Evolutionary conservation across 92 coral and sea anemone genomes (phyloP), one percentile per base, ranked within the genome.

Genomic region (Phymanthus crucifer): DNA sequence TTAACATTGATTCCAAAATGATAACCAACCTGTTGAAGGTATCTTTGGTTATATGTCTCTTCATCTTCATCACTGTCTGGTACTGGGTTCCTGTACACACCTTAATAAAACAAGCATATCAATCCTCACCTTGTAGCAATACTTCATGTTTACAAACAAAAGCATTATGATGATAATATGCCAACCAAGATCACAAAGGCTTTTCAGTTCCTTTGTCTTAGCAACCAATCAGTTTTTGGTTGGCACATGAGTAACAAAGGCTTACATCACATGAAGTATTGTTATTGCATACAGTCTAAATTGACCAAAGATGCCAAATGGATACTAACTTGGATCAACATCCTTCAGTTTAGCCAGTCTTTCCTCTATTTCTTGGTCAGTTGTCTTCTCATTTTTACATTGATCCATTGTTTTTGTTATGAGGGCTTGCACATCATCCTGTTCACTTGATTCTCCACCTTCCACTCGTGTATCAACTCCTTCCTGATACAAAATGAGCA

Each of bases 31-130:
- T 91, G 91, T 83, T 89, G 84, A 34, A 95, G 89, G 80, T 95
- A 95, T 85, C 87, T 87, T 82, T 78, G 80, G 50, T 80, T 85
- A 32, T 85, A 86, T 46, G 82, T 83, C 81, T 89, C 97, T 68
- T 94, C 99, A 76, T 95, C 99, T 56, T 95, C 99, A 89, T 95
- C 98, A 78, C 86, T 88, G 52, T 78, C 91, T 33, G 80, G 77
- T 68, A 80, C 81, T 48, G 89, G 91, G 38, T 83, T 90, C 69
- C 83, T 87, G 65, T 77, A 83, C 4, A 76, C 74, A 74, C 89
- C 94, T 93, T 57, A 17, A 11, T 43, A 6, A 43, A 43, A 43
- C 48, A 43, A 43, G 17, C 18, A 43, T 0, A 6, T 43, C 14
- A n/a, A 10, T 43, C 14, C 43, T 43, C 48, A 9, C 48, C 0